Conservation (phyloP, 1,140 invertebrate species). For the Drosophila arawakana region DNA sequence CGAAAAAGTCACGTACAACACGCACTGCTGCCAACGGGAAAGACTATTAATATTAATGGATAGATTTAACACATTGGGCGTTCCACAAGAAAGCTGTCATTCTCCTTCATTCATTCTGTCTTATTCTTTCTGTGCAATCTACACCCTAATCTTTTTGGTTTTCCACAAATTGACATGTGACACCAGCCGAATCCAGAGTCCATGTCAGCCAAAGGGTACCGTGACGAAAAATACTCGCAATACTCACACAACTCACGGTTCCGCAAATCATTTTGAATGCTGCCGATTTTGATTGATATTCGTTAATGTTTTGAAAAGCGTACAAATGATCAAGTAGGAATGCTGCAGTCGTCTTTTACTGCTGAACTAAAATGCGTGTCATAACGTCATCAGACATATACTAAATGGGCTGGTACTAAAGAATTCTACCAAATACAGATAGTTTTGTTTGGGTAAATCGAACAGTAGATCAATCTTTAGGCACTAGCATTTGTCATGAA, state of each 20-base stretch:
- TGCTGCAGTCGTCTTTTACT: background rate
- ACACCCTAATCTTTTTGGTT: slow-evolving; percentile 39
- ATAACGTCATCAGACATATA: background rate
- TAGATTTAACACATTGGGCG: slow-evolving; percentile 81
- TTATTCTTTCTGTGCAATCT: slow-evolving; percentile 8
- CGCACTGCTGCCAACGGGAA: slow-evolving; percentile 56
- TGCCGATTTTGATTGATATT: slow-evolving; percentile 56
- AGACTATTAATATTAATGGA: slow-evolving; percentile 83
- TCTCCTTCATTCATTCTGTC: slow-evolving; percentile 15
- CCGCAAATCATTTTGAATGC: slow-evolving; percentile 36
- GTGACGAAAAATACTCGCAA: slow-evolving; percentile 63
- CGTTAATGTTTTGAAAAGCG: slow-evolving; percentile 66
- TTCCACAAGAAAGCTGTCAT: slow-evolving; percentile 66
- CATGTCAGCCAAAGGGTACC: slow-evolving; percentile 54
- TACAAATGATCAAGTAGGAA: slow-evolving; percentile 30
- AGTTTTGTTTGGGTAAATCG: too few relatives aligned
- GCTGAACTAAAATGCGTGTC: background rate
- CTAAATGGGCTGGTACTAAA: background rate
- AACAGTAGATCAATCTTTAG: too few relatives aligned
- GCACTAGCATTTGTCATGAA: too few relatives aligned
- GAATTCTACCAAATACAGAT: too few relatives aligned
- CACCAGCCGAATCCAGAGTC: slow-evolving; percentile 50
- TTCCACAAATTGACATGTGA: slow-evolving; percentile 78
- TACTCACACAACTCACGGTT: slow-evolving; percentile 16
- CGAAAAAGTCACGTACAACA: slow-evolving; percentile 80